Evolutionary conservation across 2,797 vertebrate species (phyloP).

Genomic region (Rhabdophis nuchalis): DNA sequence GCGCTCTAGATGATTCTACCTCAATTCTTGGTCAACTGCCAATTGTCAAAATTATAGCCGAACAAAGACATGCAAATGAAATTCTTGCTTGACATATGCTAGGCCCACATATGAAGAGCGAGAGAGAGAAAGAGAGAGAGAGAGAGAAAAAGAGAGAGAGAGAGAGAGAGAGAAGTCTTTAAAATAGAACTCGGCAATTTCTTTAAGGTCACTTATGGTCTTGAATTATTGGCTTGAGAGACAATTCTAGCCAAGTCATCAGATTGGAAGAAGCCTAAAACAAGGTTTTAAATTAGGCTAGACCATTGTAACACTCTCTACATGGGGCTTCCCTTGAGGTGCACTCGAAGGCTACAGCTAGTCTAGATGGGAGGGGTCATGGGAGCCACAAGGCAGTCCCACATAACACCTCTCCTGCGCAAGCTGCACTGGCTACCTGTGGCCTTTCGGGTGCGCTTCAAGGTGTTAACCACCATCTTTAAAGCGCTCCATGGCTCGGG

Average conservation of each 20-base stretch:
- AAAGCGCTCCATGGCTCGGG: too few species aligned
- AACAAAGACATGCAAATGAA: constrained; percentile 70
- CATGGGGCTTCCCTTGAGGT: too few species aligned
- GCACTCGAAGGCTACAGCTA: too few species aligned
- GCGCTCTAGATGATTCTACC: constrained; percentile 59
- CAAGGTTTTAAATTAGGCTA: constrained; percentile 46
- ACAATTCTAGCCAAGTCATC: constrained; percentile 52
- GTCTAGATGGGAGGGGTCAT: too few species aligned
- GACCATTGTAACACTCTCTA: too few species aligned
- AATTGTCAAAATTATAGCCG: constrained; percentile 69
- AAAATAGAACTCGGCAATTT: constrained; percentile 68
- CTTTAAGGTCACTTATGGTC: constrained; percentile 65
- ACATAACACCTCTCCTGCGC: too few species aligned
- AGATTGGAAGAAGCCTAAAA: constrained; percentile 49
- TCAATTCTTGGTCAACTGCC: constrained; percentile 67
- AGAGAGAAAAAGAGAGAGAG: too few species aligned
- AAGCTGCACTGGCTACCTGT: too few species aligned
- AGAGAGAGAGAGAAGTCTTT: constrained; percentile 44
- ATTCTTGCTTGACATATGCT: constrained; percentile 60
- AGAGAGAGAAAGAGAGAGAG: background rate
- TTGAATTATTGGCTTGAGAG: constrained; percentile 60
- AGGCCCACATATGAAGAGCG: constrained; percentile 51
- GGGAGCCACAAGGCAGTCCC: too few species aligned
- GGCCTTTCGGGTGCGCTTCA: too few species aligned
- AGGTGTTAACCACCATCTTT: too few species aligned